Evolutionary conservation across 2,888 invertebrate species (phyloP).

Genomic region (Oligia fasciuncula): DNA sequence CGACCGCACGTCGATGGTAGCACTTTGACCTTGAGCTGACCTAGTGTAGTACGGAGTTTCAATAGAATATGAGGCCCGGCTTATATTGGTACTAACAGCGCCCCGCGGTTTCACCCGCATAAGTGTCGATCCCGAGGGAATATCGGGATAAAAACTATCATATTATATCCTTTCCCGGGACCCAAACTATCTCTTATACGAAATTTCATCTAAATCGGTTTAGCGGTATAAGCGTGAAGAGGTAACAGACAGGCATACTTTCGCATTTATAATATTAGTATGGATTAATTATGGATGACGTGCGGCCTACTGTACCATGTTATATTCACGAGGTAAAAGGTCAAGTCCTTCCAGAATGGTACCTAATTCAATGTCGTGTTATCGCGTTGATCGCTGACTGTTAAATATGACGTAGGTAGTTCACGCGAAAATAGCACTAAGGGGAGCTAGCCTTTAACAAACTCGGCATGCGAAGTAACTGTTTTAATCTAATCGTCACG

Average conservation of each 20-base stretch:
- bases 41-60: background rate
- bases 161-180: too few species aligned
- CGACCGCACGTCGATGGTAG: background rate
- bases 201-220: too few species aligned
- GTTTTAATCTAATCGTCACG: constrained; percentile 32
- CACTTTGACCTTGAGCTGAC: background rate
- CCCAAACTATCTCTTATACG: too few species aligned
- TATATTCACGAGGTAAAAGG: constrained; percentile 49
- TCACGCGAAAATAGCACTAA: constrained; percentile 21
- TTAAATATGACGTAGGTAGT: constrained; percentile 28
- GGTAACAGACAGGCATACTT: too few species aligned
- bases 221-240: too few species aligned
- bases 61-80: background rate
- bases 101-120: too few species aligned
- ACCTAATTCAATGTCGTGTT: constrained; percentile 46
- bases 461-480: constrained; percentile 33
- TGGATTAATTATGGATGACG: too few species aligned
- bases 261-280: too few species aligned
- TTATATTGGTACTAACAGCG: background rate
- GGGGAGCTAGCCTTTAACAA: constrained; percentile 23
- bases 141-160: too few species aligned
- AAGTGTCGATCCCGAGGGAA: too few species aligned
- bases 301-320: constrained; percentile 30
- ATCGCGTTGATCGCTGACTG: constrained; percentile 46
- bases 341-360: constrained; percentile 45